phyloP scores from a whole-genome alignment of 2,888 invertebrate genomes.

The Clistopyga incitator region DNA sequence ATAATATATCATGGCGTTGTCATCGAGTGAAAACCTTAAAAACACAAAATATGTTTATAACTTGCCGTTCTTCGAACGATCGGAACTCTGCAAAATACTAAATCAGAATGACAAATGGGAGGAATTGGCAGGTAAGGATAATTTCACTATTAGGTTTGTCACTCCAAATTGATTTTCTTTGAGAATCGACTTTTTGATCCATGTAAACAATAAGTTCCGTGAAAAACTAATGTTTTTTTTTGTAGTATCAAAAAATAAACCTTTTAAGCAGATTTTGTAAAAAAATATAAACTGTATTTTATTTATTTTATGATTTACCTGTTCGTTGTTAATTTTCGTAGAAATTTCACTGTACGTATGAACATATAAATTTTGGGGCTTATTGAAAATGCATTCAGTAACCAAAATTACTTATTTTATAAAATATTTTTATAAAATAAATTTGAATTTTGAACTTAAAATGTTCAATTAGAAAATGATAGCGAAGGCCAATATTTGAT shows the following conservation, averaged over 20 bases:
- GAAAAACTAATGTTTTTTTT: too few species aligned
- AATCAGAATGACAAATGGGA: conserved; percentile 93
- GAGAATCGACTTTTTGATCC: not conserved
- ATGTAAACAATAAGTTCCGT: not conserved
- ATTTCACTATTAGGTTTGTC: not conserved
- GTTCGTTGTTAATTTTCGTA: too few species aligned
- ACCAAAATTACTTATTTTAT: too few species aligned
- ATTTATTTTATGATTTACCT: too few species aligned
- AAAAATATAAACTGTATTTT: too few species aligned
- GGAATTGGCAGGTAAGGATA: conserved; percentile 87
- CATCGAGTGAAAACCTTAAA: conserved; percentile 13
- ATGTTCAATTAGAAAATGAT: not conserved
- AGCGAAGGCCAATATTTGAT: too few species aligned
- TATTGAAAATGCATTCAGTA: not conserved
- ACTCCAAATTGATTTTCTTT: not conserved
- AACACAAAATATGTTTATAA: conserved; percentile 88
- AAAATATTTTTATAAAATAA: too few species aligned
- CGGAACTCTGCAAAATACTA: conserved; percentile 90
- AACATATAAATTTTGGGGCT: too few species aligned
- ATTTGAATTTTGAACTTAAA: too few species aligned
- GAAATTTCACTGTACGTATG: too few species aligned
- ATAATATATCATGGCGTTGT: conserved; percentile 23
- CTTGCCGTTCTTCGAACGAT: conserved; percentile 89
- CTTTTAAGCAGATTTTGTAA: too few species aligned
- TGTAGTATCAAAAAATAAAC: too few species aligned